phyloP scores from a whole-genome alignment of 2,888 invertebrate species.

The Dryococelus australis region DNA sequence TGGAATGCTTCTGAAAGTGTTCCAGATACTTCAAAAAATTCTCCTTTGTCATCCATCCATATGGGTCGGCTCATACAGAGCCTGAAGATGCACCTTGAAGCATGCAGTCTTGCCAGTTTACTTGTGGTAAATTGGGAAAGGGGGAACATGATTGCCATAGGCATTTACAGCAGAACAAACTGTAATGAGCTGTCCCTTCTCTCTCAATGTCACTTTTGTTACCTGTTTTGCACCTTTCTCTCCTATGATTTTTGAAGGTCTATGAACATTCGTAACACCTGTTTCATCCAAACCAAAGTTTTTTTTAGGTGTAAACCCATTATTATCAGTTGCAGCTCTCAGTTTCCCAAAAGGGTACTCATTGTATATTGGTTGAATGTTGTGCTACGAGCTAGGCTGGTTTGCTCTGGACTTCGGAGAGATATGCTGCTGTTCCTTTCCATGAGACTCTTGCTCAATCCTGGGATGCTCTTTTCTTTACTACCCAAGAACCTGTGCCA shows the following conservation, averaged over 20 bases:
- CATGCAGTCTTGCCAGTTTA: slow-evolving; percentile 18
- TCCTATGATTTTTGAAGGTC: slow-evolving; percentile 29
- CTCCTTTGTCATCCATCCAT: background rate
- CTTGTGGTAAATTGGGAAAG: slow-evolving; percentile 24
- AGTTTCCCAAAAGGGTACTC: slow-evolving; percentile 45
- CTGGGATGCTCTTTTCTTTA: background rate
- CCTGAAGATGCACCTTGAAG: background rate
- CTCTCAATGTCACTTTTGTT: slow-evolving; percentile 25
- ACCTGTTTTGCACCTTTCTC: slow-evolving; percentile 31
- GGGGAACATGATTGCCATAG: slow-evolving; percentile 13
- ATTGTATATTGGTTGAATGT: slow-evolving; percentile 46
- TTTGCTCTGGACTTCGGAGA: slow-evolving; percentile 46
- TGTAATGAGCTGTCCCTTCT: slow-evolving; percentile 27
- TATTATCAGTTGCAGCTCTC: slow-evolving; percentile 38
- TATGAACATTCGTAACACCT: slow-evolving; percentile 18
- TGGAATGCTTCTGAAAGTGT: slow-evolving; percentile 4
- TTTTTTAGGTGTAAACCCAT: slow-evolving; percentile 39
- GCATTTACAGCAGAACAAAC: slow-evolving; percentile 30
- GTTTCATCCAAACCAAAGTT: slow-evolving; percentile 21
- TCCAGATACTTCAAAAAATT: background rate
- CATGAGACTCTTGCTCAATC: slow-evolving; percentile 45
- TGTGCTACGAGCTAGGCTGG: slow-evolving; percentile 44
- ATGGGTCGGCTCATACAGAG: background rate
- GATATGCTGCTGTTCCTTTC: slow-evolving; percentile 44
- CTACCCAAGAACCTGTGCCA: background rate